Evolutionary conservation across 2,797 vertebrate species (phyloP), one percentile per base, ranked within the genome.

Genomic region (Crypturellus tataupa): DNA sequence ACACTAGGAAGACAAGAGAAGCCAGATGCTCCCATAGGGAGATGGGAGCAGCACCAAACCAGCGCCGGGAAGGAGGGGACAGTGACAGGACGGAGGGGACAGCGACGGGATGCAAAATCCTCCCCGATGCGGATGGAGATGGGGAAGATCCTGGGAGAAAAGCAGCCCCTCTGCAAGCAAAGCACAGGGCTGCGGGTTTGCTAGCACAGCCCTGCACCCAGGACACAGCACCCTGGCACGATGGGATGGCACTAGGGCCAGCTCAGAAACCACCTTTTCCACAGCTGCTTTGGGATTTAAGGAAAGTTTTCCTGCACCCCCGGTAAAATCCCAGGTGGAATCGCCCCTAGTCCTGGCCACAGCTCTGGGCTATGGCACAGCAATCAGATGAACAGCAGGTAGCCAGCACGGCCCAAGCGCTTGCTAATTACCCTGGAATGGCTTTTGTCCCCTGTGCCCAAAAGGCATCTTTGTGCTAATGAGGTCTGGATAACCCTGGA

Each of bases 1-100:
- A n/a, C 33, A 47, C 40, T 27, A 29, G 35, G 39, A 4, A 2
- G 1, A 69, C 4, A 10, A 0, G 1, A 14, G 64, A 37, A 64
- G 16, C 14, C 51, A 62, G 24, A 63, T 18, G 23, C 27, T 60
- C 58, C 8, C 3, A 0, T 1, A 9, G 35, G 24, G n/a, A 39
- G 13, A 47, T 5, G 25, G 19, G 14, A 49, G 27, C 2, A 3
- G 37, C n/a, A 27, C 23, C 42, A 46, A 33, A 33, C 42, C 31
- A 33, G 16, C 31, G 18, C 8, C 6, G 16, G 64, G 21, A 65
- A 9, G 9, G 20, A 46, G 24, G 29, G 63, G 29, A 33, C 42
- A 17, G 42, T 21, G 15, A 44, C 31, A 17, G 42, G 10, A 39
- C 15, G 13, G 20, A 46, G 24, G 29, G 63, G 29, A 33, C 42